phyloP scores from a whole-genome alignment of 2,888 invertebrate genomes.

The Cataglyphis altisquamis region DNA sequence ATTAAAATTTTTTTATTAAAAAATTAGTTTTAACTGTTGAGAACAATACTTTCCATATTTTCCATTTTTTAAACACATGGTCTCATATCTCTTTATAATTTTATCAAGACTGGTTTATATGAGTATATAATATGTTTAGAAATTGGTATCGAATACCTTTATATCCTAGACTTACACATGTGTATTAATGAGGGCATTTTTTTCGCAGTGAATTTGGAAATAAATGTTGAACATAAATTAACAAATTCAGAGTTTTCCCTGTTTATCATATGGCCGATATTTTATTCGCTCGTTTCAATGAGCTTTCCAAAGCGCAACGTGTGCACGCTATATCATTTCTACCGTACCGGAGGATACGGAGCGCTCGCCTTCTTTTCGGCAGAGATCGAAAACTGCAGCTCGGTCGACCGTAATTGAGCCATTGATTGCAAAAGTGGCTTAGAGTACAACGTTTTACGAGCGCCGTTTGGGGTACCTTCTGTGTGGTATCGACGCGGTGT shows the following conservation, averaged over 20 bases:
- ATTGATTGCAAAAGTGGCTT: conserved; percentile 73
- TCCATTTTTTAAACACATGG: neutral
- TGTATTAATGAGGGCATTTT: neutral
- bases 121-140: neutral
- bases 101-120: neutral
- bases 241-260: neutral
- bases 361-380: conserved; percentile 63
- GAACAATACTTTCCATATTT: neutral
- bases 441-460: conserved; percentile 66
- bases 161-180: neutral
- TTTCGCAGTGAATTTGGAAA: neutral
- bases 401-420: conserved; percentile 69
- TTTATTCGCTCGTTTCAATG: neutral
- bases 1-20: neutral
- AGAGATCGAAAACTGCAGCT: conserved; percentile 58
- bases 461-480: conserved; percentile 67
- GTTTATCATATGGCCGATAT: neutral
- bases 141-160: neutral
- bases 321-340: conserved; percentile 7
- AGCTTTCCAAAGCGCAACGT: conserved; percentile 46
- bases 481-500: conserved; percentile 30
- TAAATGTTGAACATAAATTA: neutral
- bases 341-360: conserved; percentile 59
- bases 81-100: neutral
- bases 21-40: neutral